Base-by-base conservation (phyloP, 2,888 invertebrate species). In the Apamea anceps region DNA sequence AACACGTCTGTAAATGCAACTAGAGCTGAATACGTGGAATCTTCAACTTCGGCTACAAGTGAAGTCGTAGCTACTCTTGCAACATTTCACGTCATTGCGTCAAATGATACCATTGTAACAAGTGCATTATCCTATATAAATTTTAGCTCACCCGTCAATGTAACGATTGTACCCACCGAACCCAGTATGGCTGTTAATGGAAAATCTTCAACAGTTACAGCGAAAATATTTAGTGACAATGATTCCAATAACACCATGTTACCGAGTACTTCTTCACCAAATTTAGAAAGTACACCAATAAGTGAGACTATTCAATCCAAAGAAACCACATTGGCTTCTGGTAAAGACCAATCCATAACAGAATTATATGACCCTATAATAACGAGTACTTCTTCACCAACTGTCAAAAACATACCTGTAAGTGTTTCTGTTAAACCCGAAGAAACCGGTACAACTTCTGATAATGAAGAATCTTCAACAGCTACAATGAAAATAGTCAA, bases 41-140 rank as follows among this genome's bases (percentile, higher is more conserved):
- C 28, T 15, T 54, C 67, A 25, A 48, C 63, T 37, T 32, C 32
- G 12, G 6, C 51, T 28, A 48, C 13, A 25, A 57, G 37, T 42
- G 32, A 57, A 32, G 8, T 28, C 32, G 10, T 37, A 28, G 57
- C 60, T 66, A 57, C 60, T 48, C 25, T 37, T 15, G 28, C 15
- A 4, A 37, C 15, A 25, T 18, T 37, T 32, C 37, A 54, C 5
- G 37, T 70, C 12, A 79, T 25, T 51, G 21, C 57, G 63, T 63
- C 62, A 32, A 74, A 71, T 73, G 32, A 71, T 13, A 71, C 71
- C 42, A n/a, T 79, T 28, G n/a, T 42, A 57, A 42, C 18, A n/a
- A 76, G n/a, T 67, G 25, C 48, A 54, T 12, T 57, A n/a, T 42
- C 57, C 5, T 60, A 72, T 25, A 28, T 28, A 51, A 57, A 72